phyloP scores from a whole-genome alignment of 2,113 vertebrate species.

The Scalopus aquaticus region DNA sequence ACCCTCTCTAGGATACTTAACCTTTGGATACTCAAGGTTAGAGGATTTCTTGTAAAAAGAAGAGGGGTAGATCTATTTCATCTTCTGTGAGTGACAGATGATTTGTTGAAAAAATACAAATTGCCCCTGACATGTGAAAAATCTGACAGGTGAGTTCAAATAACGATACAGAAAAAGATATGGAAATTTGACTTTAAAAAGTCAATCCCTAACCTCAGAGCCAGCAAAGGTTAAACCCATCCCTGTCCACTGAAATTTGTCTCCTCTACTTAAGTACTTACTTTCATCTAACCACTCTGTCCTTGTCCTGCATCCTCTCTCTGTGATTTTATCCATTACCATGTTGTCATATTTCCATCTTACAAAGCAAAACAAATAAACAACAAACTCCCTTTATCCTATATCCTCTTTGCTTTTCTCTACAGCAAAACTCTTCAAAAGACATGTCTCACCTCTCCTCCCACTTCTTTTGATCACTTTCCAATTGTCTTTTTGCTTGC shows the following conservation, averaged over 20 bases:
- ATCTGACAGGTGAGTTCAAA: background rate
- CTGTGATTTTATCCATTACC: background rate
- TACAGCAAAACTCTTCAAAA: conserved; percentile 38
- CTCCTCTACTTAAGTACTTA: background rate
- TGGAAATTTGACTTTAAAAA: background rate
- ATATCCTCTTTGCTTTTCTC: background rate
- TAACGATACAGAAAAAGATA: background rate
- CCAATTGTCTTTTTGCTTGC: background rate
- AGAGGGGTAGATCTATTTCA: background rate
- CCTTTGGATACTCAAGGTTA: background rate
- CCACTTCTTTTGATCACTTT: background rate
- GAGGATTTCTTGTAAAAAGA: background rate
- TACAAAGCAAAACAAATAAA: background rate
- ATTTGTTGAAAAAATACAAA: background rate
- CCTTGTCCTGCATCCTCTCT: background rate
- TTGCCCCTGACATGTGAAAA: background rate
- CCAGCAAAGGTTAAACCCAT: background rate
- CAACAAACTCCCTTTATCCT: background rate
- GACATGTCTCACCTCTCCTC: too few relatives aligned
- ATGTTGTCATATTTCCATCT: background rate
- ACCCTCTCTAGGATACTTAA: background rate
- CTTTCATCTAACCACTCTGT: background rate
- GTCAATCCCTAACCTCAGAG: background rate
- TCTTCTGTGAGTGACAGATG: background rate
- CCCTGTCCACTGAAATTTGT: background rate